A percentile compares a stretch with the other conserved stretches of the same genome.
These are phyloP conservation scores for Dromaius novaehollandiae DNA, from an alignment of 2,113 vertebrate species.

Conservation along the genomic window DNA sequence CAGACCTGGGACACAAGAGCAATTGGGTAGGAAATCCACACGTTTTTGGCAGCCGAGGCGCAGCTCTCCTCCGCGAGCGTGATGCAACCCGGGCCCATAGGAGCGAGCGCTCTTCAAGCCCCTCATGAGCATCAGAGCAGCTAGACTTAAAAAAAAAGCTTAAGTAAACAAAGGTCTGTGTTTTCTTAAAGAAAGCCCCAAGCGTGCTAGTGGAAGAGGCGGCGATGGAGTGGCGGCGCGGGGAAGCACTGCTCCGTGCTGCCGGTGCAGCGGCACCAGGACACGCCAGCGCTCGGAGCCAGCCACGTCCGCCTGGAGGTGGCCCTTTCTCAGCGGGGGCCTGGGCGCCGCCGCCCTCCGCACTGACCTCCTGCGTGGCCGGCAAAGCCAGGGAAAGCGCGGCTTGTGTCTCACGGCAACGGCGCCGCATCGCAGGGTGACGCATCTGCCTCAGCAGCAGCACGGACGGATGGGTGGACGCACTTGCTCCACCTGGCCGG, in stretches of 20 bases:
- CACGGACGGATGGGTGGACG: no score
- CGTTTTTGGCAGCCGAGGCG: background rate
- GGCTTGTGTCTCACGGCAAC: background rate
- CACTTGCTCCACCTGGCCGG: no score
- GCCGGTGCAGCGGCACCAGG: no score
- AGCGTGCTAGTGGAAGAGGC: background rate
- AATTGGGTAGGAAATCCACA: background rate
- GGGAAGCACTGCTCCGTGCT: no score
- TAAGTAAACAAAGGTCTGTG: background rate
- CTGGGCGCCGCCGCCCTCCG: background rate
- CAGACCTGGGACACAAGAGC: background rate
- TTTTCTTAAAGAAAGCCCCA: background rate
- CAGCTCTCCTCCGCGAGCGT: background rate
- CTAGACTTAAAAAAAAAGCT: background rate
- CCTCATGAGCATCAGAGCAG: background rate
- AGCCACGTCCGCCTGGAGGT: no score
- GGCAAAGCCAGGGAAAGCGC: background rate
- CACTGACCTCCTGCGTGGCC: background rate
- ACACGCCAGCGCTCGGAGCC: no score
- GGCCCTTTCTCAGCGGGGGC: background rate
- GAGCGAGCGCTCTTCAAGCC: background rate
- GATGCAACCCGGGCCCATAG: background rate
- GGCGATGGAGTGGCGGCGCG: background rate
- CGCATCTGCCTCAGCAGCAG: constrained; percentile 3
- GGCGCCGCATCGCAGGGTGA: background rate